These are phyloP conservation scores for Xestia c-nigrum DNA, from an alignment of 2,888 invertebrate genomes.

Conservation along the genomic window DNA sequence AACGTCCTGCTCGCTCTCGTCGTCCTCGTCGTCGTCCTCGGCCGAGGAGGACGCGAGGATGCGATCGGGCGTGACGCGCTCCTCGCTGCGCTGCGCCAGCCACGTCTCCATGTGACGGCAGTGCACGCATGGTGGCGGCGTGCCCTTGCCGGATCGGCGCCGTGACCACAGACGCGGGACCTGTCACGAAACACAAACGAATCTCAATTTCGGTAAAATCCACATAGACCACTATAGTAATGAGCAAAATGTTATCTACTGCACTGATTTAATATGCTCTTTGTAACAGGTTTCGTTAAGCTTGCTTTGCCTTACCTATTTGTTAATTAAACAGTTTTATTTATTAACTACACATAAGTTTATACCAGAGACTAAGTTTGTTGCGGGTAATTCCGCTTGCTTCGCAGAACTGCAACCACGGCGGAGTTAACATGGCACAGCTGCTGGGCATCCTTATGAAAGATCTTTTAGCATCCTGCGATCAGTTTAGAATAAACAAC, in stretches of 20 bases:
- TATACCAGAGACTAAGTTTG: slow-evolving; percentile 2
- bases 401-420: slow-evolving; percentile 3
- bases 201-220: neutral
- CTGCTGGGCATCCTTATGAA: slow-evolving; percentile 4
- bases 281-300: neutral
- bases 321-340: slow-evolving; percentile 19
- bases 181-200: slow-evolving; percentile 73
- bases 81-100: slow-evolving; percentile 89
- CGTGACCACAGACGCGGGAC: slow-evolving; percentile 92
- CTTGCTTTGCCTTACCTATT: neutral
- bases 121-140: slow-evolving; percentile 94
- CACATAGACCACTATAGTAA: slow-evolving; percentile 5
- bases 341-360: neutral
- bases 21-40: slow-evolving; percentile 87
- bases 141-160: slow-evolving; percentile 92
- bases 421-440: slow-evolving; percentile 1
- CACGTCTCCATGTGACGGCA: slow-evolving; percentile 95
- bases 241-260: slow-evolving; percentile 12
- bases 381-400: neutral
- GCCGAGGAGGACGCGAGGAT: slow-evolving; percentile 83
- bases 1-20: slow-evolving; percentile 87
- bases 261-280: slow-evolving; percentile 35
- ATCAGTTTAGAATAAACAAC: slow-evolving; percentile 2
- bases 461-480: slow-evolving; percentile 12
- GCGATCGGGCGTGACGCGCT: slow-evolving; percentile 83